A percentile compares a stretch with the other conserved stretches of the same genome.
Conservation (phyloP, 2,113 vertebrate species). For the Cyprinodon variegatus region DNA sequence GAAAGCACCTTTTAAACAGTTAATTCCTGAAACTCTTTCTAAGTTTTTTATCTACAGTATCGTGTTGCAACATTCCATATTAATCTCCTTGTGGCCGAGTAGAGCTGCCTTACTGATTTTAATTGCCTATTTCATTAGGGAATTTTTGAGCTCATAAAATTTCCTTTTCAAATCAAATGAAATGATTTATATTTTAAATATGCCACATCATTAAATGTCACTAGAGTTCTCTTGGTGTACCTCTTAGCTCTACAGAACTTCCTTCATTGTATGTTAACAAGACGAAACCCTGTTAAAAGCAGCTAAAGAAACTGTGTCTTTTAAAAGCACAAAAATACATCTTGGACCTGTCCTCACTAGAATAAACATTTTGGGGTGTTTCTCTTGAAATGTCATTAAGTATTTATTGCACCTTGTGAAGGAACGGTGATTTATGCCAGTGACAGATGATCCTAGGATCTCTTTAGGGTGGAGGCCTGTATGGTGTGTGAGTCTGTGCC, state of each 20-base stretch:
- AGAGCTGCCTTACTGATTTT: background rate
- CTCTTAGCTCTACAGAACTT: background rate
- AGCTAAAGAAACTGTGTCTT: background rate
- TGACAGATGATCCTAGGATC: slow-evolving; percentile 40
- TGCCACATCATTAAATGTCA: slow-evolving; percentile 11
- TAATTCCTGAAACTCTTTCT: too few relatives aligned
- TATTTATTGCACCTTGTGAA: slow-evolving; percentile 53
- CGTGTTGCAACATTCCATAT: background rate
- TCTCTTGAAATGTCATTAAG: slow-evolving; percentile 55
- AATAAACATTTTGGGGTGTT: slow-evolving; percentile 56
- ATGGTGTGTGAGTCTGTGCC: slow-evolving; percentile 4
- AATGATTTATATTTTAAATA: background rate
- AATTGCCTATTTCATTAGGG: background rate
- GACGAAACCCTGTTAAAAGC: background rate
- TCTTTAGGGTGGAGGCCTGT: slow-evolving; percentile 14
- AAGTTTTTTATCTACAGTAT: background rate
- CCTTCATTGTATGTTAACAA: background rate
- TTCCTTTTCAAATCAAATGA: background rate
- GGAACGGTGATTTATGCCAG: slow-evolving; percentile 53
- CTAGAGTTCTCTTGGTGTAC: background rate
- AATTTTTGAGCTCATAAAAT: background rate
- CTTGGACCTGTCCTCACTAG: slow-evolving; percentile 2
- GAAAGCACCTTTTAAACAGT: too few relatives aligned
- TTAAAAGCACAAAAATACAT: slow-evolving; percentile 1
- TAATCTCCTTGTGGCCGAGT: background rate